phyloP scores from a whole-genome alignment of 1,140 invertebrate genomes.

The Aethina tumida region DNA sequence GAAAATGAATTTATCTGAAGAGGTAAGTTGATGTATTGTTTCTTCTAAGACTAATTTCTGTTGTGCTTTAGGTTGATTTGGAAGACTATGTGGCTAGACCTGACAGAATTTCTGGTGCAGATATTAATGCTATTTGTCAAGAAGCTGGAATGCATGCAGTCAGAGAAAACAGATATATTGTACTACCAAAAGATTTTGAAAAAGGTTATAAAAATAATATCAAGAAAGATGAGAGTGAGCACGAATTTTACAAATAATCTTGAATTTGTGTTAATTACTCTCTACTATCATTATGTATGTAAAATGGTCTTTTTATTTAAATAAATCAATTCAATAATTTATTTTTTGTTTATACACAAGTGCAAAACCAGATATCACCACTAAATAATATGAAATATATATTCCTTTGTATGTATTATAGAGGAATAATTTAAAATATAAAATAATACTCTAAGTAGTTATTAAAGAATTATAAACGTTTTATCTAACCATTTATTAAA shows the following conservation, averaged over 20 bases:
- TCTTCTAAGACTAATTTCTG: not conserved
- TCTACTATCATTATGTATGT: no score
- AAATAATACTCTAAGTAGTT: no score
- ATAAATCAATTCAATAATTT: no score
- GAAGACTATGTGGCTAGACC: conserved; percentile 98
- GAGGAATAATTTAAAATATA: no score
- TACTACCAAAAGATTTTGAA: conserved; percentile 97
- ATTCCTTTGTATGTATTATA: no score
- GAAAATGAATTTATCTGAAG: conserved; percentile 99
- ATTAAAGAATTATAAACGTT: no score
- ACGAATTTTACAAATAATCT: conserved; percentile 98
- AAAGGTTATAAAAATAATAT: conserved; percentile 99
- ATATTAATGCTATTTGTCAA: conserved; percentile 99
- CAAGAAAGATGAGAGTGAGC: conserved; percentile 98
- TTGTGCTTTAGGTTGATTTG: conserved; percentile 63
- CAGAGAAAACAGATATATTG: conserved; percentile 96
- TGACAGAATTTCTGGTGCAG: conserved; percentile 97
- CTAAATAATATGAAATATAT: no score
- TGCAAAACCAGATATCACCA: no score
- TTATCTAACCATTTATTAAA: no score
- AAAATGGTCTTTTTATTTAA: no score
- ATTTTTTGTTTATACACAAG: no score
- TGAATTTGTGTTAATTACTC: no score
- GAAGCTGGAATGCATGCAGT: conserved; percentile 96
- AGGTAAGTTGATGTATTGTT: conserved; percentile 38